Percentiles rank a stretch among this genome's conserved stretches.
Conservation (phyloP, 2,113 vertebrate species). For the Xiphias gladius region DNA sequence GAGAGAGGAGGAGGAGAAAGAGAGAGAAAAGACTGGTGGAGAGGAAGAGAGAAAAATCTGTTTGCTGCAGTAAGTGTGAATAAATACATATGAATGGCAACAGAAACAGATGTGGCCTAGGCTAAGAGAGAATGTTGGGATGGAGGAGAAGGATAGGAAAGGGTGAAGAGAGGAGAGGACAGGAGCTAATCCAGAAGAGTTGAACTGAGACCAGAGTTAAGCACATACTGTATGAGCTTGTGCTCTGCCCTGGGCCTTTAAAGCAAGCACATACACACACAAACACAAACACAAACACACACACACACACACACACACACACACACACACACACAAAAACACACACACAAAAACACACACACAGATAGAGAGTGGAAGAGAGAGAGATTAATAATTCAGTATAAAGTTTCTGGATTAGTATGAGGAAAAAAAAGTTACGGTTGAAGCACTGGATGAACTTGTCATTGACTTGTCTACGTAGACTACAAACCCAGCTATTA, state of each 20-base stretch:
- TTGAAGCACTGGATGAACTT: slow-evolving; percentile 35
- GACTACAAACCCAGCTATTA: slow-evolving; percentile 32
- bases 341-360: neutral
- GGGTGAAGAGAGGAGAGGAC: slow-evolving; percentile 54
- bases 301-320: neutral
- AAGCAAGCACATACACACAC: neutral
- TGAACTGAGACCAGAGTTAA: slow-evolving; percentile 71
- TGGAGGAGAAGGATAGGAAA: slow-evolving; percentile 7
- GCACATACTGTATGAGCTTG: slow-evolving; percentile 62
- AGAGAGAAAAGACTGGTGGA: slow-evolving; percentile 46
- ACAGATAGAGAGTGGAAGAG: slow-evolving; percentile 6
- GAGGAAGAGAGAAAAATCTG: slow-evolving; percentile 62
- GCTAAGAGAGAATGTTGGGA: slow-evolving; percentile 32
- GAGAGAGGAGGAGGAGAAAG: slow-evolving; percentile 16
- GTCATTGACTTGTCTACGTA: slow-evolving; percentile 37
- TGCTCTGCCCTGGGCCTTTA: slow-evolving; percentile 58
- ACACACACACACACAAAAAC: neutral
- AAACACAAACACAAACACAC: neutral
- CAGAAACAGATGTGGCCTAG: slow-evolving; percentile 64
- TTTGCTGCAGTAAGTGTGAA: slow-evolving; percentile 70
- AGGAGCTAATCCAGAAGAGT: slow-evolving; percentile 71
- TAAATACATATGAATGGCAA: slow-evolving; percentile 73
- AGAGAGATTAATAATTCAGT: slow-evolving; percentile 57
- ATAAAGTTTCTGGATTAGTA: slow-evolving; percentile 45
- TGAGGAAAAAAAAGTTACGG: slow-evolving; percentile 19